Percentiles rank a stretch among this genome's conserved stretches.
These are phyloP conservation scores for Aspiorhynchus laticeps DNA, from an alignment of 2,113 vertebrate genomes.

Conservation along the genomic window DNA sequence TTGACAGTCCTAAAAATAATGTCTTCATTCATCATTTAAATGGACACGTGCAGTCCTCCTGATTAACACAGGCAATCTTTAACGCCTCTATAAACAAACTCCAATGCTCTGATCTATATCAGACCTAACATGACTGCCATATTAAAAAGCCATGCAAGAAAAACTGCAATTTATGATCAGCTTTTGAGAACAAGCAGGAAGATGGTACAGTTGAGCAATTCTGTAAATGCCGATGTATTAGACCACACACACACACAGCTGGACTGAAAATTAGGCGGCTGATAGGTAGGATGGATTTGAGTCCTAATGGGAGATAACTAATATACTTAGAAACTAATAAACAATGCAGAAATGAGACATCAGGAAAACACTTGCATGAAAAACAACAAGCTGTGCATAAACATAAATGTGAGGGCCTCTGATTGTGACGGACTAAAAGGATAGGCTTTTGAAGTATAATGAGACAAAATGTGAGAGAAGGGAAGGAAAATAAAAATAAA, in stretches of 20 bases:
- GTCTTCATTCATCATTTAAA: neutral
- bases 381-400: slow-evolving; percentile 14
- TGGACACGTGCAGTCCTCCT: neutral
- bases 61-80: neutral
- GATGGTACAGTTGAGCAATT: neutral
- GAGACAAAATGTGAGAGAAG: slow-evolving; percentile 38
- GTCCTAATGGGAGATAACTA: slow-evolving; percentile 26
- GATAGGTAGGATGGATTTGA: slow-evolving; percentile 7
- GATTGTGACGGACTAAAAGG: slow-evolving; percentile 43
- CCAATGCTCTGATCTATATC: neutral
- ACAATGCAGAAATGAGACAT: slow-evolving; percentile 40
- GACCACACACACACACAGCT: slow-evolving; percentile 15
- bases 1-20: neutral
- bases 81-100: neutral
- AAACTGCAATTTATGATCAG: neutral
- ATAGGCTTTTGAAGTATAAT: slow-evolving; percentile 49
- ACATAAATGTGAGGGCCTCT: slow-evolving; percentile 40
- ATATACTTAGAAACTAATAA: slow-evolving; percentile 10
- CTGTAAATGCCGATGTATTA: neutral
- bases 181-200: neutral
- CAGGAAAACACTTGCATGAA: slow-evolving; percentile 42
- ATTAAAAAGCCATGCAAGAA: neutral
- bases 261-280: neutral
- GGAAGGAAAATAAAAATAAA: neutral
- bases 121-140: neutral